Conservation (phyloP, 2,797 vertebrate species). For the Petrocephalus schoutedeni region DNA sequence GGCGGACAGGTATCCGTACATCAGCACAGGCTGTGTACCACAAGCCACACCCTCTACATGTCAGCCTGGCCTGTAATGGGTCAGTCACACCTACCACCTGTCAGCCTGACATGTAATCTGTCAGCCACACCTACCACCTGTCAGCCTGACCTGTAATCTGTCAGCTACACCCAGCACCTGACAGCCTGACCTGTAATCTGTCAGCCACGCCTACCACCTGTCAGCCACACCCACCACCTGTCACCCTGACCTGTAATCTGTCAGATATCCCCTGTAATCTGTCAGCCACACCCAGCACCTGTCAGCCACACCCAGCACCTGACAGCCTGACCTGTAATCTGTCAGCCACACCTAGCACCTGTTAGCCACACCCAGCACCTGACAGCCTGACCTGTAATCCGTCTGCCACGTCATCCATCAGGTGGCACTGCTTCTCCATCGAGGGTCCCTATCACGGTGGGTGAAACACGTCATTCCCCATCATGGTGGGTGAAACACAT, state of each 20-base stretch:
- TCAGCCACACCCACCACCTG: neutral
- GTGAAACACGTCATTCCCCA: neutral
- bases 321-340: neutral
- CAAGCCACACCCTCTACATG: neutral
- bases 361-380: neutral
- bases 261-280: neutral
- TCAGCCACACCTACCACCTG: neutral
- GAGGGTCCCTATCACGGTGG: neutral
- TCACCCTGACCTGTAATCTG: neutral
- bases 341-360: neutral
- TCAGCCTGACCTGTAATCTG: no score
- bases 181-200: neutral
- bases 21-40: neutral
- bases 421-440: neutral
- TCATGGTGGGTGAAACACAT: neutral
- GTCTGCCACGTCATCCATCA: neutral
- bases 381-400: neutral
- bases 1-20: neutral
- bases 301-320: neutral
- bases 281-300: neutral
- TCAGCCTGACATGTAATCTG: neutral
- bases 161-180: neutral
- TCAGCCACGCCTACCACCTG: neutral
- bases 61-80: no score
- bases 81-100: neutral